Evolutionary conservation across 2,797 vertebrate genomes (phyloP).

Genomic region (Lithobates sylvaticus): DNA sequence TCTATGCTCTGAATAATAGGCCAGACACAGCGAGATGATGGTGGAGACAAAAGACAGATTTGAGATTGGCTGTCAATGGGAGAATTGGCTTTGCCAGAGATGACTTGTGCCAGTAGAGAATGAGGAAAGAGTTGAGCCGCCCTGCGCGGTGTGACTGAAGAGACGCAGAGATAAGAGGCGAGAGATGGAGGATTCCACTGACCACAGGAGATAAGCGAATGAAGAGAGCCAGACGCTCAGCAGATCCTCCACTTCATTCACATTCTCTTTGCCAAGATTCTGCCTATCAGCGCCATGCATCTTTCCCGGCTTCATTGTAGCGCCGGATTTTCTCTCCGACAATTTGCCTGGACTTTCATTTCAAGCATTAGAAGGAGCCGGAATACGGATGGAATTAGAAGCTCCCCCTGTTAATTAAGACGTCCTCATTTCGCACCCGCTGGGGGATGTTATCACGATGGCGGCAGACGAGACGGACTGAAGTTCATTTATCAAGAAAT

Average conservation of each 20-base stretch:
- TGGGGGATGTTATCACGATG: conserved; percentile 68
- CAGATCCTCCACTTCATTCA: conserved; percentile 22
- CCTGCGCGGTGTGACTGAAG: background rate
- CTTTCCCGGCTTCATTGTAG: background rate
- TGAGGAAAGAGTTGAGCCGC: background rate
- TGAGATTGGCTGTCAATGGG: background rate
- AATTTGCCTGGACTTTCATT: conserved; percentile 69
- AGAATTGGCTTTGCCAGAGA: conserved; percentile 11
- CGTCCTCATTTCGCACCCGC: conserved; percentile 70
- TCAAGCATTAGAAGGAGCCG: conserved; percentile 64
- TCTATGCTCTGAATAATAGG: conserved; percentile 3
- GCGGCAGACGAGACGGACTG: conserved; percentile 49
- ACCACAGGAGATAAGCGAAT: conserved; percentile 19
- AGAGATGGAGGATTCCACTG: background rate
- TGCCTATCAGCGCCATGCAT: background rate
- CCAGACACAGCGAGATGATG: background rate
- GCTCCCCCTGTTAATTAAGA: conserved; percentile 64
- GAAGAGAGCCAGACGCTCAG: background rate
- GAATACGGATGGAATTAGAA: conserved; percentile 62
- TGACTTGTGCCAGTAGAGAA: background rate
- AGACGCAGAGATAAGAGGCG: background rate
- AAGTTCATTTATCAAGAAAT: conserved; percentile 54
- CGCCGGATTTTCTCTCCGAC: background rate
- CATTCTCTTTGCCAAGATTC: conserved; percentile 35
- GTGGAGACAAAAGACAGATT: conserved; percentile 4